Evolutionary conservation across 1,140 invertebrate species (phyloP), one percentile per base, ranked within the genome.

Genomic region (Panagrolaimus sp.): DNA sequence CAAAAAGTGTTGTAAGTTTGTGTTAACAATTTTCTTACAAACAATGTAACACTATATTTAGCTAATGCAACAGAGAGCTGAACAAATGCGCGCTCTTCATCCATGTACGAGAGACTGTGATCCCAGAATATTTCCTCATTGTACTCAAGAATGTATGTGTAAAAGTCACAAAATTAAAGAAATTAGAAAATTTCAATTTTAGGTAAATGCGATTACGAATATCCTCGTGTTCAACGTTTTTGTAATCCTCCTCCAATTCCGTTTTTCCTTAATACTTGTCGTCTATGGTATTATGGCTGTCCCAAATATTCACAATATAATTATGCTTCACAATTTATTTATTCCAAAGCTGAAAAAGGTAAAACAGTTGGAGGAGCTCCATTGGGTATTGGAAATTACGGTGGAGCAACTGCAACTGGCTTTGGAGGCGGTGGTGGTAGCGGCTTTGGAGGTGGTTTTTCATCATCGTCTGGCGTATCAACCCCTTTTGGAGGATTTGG

Each of bases 221-320:
- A 77, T 71, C 75, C 75, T 23, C 9, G 63, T 9, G 75, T 77
- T 23, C 75, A 77, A 63, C 63, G 65, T 16, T 77, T 77, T 67
- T 77, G 75, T 63, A 77, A 77, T 48, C 75, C 75, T 43, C 75
- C 75, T 46, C 75, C 75, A 43, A 66, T 77, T 46, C 75, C 75
- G 14, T 43, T 77, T 9, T 77, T 77, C 48, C 57, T 77, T 11
- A 77, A 76, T 53, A 77, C 75, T 47, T 77, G 75, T 61, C 65
- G 75, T 66, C 61, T 77, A 42, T 77, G 75, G 75, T 77, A 77
- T 20, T 45, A 77, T 38, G 70, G 75, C 23, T 77, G 75, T 63
- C 74, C 75, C 4, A 77, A 76, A 44, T 77, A 77, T 66, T 68
- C 70, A 13, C 27, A 64, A 5, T 77, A 77, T 51, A 75, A 77